Percentiles rank a stretch among this genome's conserved stretches.
Evolutionary conservation across 2,888 invertebrate genomes (phyloP).

Genomic region (Phortica okadai): DNA sequence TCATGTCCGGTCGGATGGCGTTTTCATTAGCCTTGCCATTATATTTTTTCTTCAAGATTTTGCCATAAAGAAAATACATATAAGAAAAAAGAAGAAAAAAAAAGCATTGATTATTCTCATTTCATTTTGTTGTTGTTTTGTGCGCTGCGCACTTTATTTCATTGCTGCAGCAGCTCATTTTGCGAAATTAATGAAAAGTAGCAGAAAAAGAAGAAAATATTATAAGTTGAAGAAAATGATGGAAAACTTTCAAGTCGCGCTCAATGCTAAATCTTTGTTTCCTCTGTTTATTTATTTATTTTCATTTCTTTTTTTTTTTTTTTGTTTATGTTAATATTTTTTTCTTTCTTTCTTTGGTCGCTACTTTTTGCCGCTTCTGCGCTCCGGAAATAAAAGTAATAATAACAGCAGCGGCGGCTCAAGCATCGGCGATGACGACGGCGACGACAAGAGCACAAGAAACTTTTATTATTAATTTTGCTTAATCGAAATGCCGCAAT

Average conservation of each 20-base stretch:
- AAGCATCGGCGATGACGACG: neutral
- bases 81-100: neutral
- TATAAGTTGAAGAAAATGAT: conserved; percentile 7
- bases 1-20: conserved; percentile 39
- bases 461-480: conserved; percentile 68
- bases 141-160: neutral
- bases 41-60: conserved; percentile 15
- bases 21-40: conserved; percentile 45
- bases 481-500: conserved; percentile 69
- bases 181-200: conserved; percentile 6
- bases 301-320: neutral
- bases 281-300: conserved; percentile 4
- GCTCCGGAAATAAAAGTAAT: conserved; percentile 23
- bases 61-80: neutral
- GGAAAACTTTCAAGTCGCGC: conserved; percentile 22
- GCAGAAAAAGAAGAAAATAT: neutral
- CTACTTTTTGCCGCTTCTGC: conserved; percentile 39
- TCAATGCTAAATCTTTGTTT: conserved; percentile 27
- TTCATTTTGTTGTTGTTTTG: conserved; percentile 11
- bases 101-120: neutral
- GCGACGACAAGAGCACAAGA: conserved; percentile 26
- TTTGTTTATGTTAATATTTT: neutral
- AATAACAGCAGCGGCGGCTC: neutral
- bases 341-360: conserved; percentile 29
- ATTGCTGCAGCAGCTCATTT: conserved; percentile 17